A percentile compares a stretch with the other conserved stretches of the same genome.
phyloP scores from a whole-genome alignment of 2,797 vertebrate genomes.

The Microhierax caerulescens region DNA sequence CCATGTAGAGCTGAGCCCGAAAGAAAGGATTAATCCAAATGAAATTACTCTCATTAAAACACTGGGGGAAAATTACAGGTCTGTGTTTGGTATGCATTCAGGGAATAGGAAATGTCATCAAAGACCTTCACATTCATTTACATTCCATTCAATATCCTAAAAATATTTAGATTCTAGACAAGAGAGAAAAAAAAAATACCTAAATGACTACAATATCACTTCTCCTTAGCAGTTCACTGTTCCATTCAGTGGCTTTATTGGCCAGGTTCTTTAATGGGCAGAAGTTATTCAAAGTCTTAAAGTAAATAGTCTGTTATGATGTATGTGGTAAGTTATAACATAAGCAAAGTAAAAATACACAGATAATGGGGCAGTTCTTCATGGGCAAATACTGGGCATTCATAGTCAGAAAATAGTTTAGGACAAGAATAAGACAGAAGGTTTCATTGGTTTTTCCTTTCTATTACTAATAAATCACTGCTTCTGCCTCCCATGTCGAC shows the following conservation, averaged over 20 bases:
- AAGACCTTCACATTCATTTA: background rate
- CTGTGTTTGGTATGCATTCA: background rate
- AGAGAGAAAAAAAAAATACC: background rate
- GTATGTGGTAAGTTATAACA: background rate
- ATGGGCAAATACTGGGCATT: background rate
- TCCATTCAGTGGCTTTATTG: background rate
- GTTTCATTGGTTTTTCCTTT: background rate
- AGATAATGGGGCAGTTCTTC: background rate
- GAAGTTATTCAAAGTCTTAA: background rate
- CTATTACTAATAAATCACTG: constrained; percentile 25
- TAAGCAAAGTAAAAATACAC: background rate
- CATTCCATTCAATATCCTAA: background rate
- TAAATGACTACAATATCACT: background rate
- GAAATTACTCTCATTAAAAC: background rate
- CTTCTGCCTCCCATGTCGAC: constrained; percentile 34
- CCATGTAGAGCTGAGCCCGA: background rate
- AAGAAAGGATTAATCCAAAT: background rate
- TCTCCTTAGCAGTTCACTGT: background rate
- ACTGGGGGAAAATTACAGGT: background rate
- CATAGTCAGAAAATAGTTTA: background rate
- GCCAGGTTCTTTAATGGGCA: background rate
- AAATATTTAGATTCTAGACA: background rate
- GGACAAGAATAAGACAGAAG: background rate
- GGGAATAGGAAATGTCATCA: background rate
- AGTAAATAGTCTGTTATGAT: background rate